Conservation (phyloP, 2,888 invertebrate species). For the Empis stercorea region DNA sequence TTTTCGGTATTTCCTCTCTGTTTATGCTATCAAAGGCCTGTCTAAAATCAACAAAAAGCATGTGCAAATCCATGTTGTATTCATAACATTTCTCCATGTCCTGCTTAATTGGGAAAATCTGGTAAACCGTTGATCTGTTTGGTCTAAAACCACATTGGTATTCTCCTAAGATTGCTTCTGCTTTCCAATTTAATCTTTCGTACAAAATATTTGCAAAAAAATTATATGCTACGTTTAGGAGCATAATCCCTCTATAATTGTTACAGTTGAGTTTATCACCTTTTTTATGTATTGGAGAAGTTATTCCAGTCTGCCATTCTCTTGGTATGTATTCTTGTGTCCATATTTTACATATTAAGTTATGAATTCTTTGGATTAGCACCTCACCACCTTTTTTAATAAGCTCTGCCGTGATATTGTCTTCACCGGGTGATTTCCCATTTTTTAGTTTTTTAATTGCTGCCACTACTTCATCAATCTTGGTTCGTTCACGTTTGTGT, state of each 20-base stretch:
- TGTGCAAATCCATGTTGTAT: too few species aligned
- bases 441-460: not conserved
- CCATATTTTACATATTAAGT: not conserved
- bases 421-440: not conserved
- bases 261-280: not conserved
- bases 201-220: slow-evolving; percentile 1
- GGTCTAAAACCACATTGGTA: too few species aligned
- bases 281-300: too few species aligned
- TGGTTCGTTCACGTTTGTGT: not conserved
- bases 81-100: too few species aligned
- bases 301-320: not conserved
- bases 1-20: too few species aligned
- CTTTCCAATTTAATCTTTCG: too few species aligned
- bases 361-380: not conserved
- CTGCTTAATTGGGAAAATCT: too few species aligned
- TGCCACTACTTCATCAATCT: not conserved
- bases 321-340: not conserved
- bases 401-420: slow-evolving; percentile 2
- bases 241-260: slow-evolving; percentile 2
- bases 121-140: too few species aligned
- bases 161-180: too few species aligned
- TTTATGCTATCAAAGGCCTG: too few species aligned
- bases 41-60: too few species aligned
- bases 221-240: not conserved
- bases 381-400: not conserved